phyloP scores from a whole-genome alignment of 2,113 vertebrate genomes.

The Connochaetes taurinus region DNA sequence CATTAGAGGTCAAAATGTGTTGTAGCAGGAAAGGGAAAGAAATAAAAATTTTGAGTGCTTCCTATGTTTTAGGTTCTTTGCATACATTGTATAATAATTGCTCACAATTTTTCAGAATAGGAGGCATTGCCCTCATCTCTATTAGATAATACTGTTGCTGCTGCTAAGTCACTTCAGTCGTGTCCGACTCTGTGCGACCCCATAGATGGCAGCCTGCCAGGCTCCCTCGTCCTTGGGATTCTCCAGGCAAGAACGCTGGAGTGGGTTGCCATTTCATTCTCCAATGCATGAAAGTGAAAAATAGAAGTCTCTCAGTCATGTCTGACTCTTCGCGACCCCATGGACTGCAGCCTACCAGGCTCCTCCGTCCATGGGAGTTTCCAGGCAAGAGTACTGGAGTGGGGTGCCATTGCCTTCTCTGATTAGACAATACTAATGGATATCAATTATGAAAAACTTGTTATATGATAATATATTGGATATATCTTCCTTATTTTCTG shows the following conservation, averaged over 20 bases:
- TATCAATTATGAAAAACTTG: not conserved
- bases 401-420: no score
- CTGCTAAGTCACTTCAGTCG: no score
- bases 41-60: not conserved
- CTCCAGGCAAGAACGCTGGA: no score
- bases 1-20: not conserved
- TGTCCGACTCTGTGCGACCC: no score
- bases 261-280: no score
- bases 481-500: not conserved
- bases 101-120: not conserved
- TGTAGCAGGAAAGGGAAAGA: not conserved
- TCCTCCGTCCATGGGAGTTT: no score
- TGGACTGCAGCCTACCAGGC: no score
- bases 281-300: no score
- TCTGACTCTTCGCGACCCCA: accelerated
- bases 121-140: not conserved
- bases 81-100: not conserved
- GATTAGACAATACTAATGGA: not conserved
- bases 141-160: not conserved
- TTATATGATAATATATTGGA: not conserved
- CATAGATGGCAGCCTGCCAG: no score
- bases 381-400: no score
- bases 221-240: no score
- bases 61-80: not conserved
- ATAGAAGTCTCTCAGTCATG: no score